Conservation (phyloP, 2,113 vertebrate species). For the Mirza zaza region DNA sequence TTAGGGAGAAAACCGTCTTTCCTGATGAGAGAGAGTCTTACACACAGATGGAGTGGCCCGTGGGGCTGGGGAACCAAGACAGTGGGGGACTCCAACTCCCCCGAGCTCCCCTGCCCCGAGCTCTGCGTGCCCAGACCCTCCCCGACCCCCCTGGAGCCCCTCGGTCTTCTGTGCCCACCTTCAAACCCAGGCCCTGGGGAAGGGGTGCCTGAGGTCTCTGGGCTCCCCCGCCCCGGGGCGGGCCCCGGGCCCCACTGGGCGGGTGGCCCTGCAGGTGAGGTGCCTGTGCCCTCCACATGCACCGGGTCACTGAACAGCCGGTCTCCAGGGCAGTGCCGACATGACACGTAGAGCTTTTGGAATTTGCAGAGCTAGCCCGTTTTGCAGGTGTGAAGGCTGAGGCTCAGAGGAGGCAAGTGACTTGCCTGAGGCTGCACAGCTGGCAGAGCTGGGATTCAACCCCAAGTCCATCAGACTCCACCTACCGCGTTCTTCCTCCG, state of each 20-base stretch:
- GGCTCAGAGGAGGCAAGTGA: background rate
- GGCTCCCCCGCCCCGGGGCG: background rate
- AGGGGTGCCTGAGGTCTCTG: rapidly evolving
- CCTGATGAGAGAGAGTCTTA: background rate
- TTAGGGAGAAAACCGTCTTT: background rate
- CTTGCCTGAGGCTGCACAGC: too few species aligned
- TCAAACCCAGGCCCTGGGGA: background rate
- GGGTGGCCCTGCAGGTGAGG: background rate
- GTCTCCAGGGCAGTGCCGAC: rapidly evolving
- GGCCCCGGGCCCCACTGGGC: background rate
- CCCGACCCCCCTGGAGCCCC: rapidly evolving
- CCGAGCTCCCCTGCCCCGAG: background rate
- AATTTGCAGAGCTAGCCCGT: background rate
- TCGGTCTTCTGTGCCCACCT: background rate
- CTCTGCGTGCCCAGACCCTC: background rate
- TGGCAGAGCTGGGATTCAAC: too few species aligned
- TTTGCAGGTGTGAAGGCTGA: background rate
- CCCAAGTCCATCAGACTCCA: rapidly evolving
- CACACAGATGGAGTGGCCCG: background rate
- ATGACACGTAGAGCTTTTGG: rapidly evolving
- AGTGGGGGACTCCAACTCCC: too few species aligned
- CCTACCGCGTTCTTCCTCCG: rapidly evolving
- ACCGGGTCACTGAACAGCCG: rapidly evolving
- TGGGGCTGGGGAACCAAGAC: background rate
- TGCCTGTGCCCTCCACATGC: rapidly evolving